Evolutionary conservation across 2,888 invertebrate genomes (phyloP).

Genomic region (Epirrhoe tristata): DNA sequence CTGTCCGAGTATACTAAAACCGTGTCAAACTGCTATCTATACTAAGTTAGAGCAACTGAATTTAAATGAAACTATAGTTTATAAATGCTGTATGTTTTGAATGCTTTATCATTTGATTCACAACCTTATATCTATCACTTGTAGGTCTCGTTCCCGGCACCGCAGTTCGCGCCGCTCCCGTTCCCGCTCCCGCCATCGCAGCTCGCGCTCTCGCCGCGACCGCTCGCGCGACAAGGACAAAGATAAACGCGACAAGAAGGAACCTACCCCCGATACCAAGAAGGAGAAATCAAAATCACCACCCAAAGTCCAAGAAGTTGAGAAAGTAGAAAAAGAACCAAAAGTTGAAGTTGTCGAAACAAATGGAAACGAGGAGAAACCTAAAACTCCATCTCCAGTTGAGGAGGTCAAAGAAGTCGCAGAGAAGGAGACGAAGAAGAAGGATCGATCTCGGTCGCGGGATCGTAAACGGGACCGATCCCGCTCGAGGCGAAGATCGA

Average conservation of each 20-base stretch:
- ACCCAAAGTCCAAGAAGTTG: slow-evolving; percentile 19
- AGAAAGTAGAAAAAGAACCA: slow-evolving; percentile 56
- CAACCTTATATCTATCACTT: slow-evolving; percentile 19
- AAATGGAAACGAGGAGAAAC: slow-evolving; percentile 70
- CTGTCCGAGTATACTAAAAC: no score
- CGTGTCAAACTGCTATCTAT: no score
- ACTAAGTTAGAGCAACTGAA: no score
- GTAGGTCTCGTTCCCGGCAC: slow-evolving; percentile 83
- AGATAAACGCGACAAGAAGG: slow-evolving; percentile 60
- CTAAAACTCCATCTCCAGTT: slow-evolving; percentile 44
- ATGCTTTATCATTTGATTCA: not conserved
- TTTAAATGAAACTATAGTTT: no score
- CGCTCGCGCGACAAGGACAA: slow-evolving; percentile 72
- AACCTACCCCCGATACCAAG: slow-evolving; percentile 53
- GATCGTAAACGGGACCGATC: slow-evolving; percentile 81
- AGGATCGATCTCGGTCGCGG: slow-evolving; percentile 76
- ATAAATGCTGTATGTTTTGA: no score
- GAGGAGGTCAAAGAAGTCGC: slow-evolving; percentile 55
- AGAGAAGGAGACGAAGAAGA: slow-evolving; percentile 68
- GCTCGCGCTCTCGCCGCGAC: slow-evolving; percentile 81
- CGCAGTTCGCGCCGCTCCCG: slow-evolving; percentile 85
- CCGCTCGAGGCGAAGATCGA: slow-evolving; percentile 86
- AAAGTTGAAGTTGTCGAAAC: slow-evolving; percentile 65
- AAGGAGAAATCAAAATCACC: slow-evolving; percentile 67
- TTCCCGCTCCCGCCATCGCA: slow-evolving; percentile 82